phyloP scores from a whole-genome alignment of 2,888 invertebrate genomes.

The Oscheius sp. region DNA sequence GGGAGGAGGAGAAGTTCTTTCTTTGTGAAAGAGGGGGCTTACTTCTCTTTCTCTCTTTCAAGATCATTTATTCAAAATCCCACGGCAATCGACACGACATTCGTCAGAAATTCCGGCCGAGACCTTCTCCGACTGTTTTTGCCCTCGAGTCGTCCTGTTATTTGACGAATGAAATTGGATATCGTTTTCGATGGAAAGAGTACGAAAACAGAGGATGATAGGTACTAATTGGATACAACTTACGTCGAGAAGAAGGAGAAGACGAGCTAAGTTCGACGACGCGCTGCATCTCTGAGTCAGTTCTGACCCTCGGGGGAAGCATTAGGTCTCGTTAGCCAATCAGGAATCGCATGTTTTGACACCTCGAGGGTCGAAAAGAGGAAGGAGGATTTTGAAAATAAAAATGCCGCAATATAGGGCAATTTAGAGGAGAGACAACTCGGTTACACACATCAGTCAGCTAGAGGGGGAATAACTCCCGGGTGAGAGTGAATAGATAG shows the following conservation, averaged over 20 bases:
- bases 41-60: too few species aligned
- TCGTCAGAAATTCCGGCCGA: neutral
- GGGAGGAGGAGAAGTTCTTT: neutral
- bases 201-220: neutral
- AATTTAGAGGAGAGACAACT: conserved; percentile 10
- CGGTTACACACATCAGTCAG: conserved; percentile 13
- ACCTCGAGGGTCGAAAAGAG: neutral
- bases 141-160: neutral
- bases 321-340: conserved; percentile 20
- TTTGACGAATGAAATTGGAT: neutral
- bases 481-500: too few species aligned
- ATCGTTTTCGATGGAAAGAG: neutral
- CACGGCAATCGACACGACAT: neutral
- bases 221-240: conserved; percentile 5
- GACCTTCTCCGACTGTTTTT: neutral
- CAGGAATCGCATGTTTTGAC: conserved; percentile 24
- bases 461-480: too few species aligned
- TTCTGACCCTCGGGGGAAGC: neutral
- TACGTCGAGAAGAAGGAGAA: too few species aligned
- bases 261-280: conserved; percentile 22
- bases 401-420: neutral
- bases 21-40: neutral
- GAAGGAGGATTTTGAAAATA: neutral
- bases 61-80: neutral
- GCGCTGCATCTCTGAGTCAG: conserved; percentile 23